Base-by-base conservation (phyloP, 2,888 invertebrate species). In the Fragum sueziense region DNA sequence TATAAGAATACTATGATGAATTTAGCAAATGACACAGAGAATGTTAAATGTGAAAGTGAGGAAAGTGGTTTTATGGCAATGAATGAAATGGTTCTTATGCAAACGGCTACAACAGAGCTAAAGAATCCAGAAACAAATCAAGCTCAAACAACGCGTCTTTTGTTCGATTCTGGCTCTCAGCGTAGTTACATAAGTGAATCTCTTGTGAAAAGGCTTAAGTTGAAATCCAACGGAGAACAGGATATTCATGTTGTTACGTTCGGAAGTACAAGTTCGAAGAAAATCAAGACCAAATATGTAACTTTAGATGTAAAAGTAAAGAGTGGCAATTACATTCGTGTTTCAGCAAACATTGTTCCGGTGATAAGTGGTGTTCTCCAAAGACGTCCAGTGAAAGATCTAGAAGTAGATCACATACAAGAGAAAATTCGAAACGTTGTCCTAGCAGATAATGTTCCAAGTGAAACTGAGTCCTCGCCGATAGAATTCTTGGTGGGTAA, bases 51-150 rank as follows among this genome's bases (percentile, higher is more conserved):
- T 57, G 1, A 1, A 22, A 34, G n/a, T 22, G 27, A 34, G 22
- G 62, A 78, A 70, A 74, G 52, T 74, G 74, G 47, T 31, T 52
- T 78, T 7, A 27, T 78, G 22, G 70, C 78, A n/a, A 33, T 47
- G 11, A 62, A 57, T 47, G 78, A 78, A 54, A 57, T 31, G 25
- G 78, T 74, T 20, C 34, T 78, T 0, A 74, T 74, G 70, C 78
- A 78, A 59, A 78, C 74, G 20, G 74, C 70, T 9, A 34, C n/a
- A 47, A 59, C 69, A 25, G 52, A 62, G 6, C 27, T 78, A 9
- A 47, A 27, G 11, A 78, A 78, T 47, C 37, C 37, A 27, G 33
- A 27, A n/a, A 57, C 69, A 1, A 61, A 29, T 47, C n/a, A 3
- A 7, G 31, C 2, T 17, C 22, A 22, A 52, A 29, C 14, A 17